Evolutionary conservation across 37 sponge, comb jelly and placozoan genomes (phyloP), one percentile per base, ranked within the genome.

Genomic region (Mnemiopsis leidyi): DNA sequence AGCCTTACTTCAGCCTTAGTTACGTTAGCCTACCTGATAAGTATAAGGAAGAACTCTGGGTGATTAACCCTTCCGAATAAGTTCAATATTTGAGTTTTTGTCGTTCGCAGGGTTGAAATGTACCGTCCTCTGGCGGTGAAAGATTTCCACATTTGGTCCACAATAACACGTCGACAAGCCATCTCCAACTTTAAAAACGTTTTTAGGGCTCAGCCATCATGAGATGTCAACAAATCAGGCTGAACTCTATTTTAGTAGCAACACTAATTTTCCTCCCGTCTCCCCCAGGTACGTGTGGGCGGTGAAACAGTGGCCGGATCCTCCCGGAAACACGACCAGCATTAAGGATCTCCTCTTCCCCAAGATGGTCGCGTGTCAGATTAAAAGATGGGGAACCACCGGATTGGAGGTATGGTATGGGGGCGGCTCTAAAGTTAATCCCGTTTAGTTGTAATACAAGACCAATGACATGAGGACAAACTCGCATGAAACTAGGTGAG

Each of bases 261-360:
- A n/a, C n/a, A n/a, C n/a, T n/a, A n/a, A n/a, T n/a, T n/a, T n/a
- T n/a, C n/a, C n/a, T n/a, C 68, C 68, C 3, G 30, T 28, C 20
- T 3, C 20, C 20, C 30, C 20, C 75, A 71, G 75, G 25, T 71
- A 18, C 21, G 75, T 71, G 5, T 71, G 75, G 75, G 75, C 75
- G 30, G 30, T 25, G 5, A 71, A 71, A 71, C 30, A 71, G 75
- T 71, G 75, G 75, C 75, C 75, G 25, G 75, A n/a, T 71, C 75
- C 75, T 5, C 75, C 75, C 3, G 75, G 75, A 5, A 71, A 71
- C 75, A 71, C 75, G 5, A 71, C 75, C 3, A 28, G 75, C 25
- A 71, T 71, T 5, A 71, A 71, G n/a, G 75, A 71, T 28, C 75
- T 71, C 25, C 75, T 71, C 30, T 71, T 71, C 20, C 75, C 75